Evolutionary conservation across 2,113 vertebrate species (phyloP), one percentile per base, ranked within the genome.

Genomic region (Elanoides forficatus): DNA sequence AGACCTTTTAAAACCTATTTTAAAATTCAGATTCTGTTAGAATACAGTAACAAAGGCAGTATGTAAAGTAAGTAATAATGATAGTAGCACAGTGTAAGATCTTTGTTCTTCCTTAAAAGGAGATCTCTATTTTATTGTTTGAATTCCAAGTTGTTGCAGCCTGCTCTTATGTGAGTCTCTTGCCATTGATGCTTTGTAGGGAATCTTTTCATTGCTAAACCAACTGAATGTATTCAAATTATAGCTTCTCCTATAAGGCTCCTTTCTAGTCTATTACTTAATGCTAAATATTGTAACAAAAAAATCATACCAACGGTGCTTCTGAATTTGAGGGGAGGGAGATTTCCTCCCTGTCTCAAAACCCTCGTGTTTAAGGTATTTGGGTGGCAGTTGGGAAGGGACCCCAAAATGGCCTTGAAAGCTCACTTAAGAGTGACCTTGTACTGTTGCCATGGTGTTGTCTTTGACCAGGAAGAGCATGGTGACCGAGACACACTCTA

Each of bases 81-180:
- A 62, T 66, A 43, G 40, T 13, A 60, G 47, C 40, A 36, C 30
- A 60, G 70, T 62, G 1, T 13, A 71, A 84, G 32, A 75, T 66
- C 30, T 34, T 82, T 83, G 30, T n/a, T 47, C 58, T 78, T 76
- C 92, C 75, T 88, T 84, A 79, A 88, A 95, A 90, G 88, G 93
- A 88, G 32, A 87, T 40, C 38, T 8, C 13, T 8, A 2, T 25
- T 68, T 80, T 70, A 53, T 89, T 81, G 74, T 81, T 92, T 92
- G 70, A 92, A 86, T 92, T 96, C 63, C 73, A 78, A 40, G 53
- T 55, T 0, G 0, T 30, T 93, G 65, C 72, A 72, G 73, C 48
- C 10, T 88, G 11, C 59, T 94, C 48, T 65, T 65, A 4, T 12
- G 13, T 18, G 81, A 91, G 4, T 34, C 70, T 91, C 40, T 53